Evolutionary conservation across 2,113 vertebrate genomes (phyloP), one percentile per base, ranked within the genome.

Genomic region (Talpa occidentalis): DNA sequence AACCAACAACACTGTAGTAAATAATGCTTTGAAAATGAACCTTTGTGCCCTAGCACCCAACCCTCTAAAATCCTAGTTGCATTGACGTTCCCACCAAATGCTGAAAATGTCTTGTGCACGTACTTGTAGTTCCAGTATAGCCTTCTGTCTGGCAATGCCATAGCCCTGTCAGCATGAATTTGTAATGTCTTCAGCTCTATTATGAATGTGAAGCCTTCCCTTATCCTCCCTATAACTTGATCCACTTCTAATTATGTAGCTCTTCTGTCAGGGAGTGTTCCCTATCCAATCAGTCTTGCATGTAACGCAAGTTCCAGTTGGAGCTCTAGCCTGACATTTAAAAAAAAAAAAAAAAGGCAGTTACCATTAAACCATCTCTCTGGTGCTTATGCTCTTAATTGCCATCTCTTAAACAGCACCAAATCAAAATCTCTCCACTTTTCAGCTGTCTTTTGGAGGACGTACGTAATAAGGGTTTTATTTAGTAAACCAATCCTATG

Each of bases 401-500:
- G 91, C 90, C 95, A 94, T 94, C 96, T 94, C 93, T 94, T 90
- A 88, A 94, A 94, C 74, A 93, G 97, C 97, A 97, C 98, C 96
- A 74, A 95, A 93, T 97, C 94, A 94, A 94, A 98, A 97, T 94
- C 91, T 97, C 88, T 96, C 93, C 92, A 83, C 73, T 77, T 88
- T 77, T 84, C 84, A 96, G 95, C 94, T 98, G 91, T 97, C 94
- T 93, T 85, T 96, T 98, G 96, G 98, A 98, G 98, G 99, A 98
- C 97, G 97, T 98, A 98, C 96, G 96, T 98, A 98, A 98, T 98
- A 98, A 98, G 97, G 97, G 96, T 97, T 96, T 89, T 95, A 95
- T 94, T 96, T 96, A 97, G 92, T 85, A 92, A 97, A 98, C 97
- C 98, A 97, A 90, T 81, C 98, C 98, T 98, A 98, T 98, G 96